phyloP scores from a whole-genome alignment of 1,140 invertebrate genomes.

The Drosophila willistoni region DNA sequence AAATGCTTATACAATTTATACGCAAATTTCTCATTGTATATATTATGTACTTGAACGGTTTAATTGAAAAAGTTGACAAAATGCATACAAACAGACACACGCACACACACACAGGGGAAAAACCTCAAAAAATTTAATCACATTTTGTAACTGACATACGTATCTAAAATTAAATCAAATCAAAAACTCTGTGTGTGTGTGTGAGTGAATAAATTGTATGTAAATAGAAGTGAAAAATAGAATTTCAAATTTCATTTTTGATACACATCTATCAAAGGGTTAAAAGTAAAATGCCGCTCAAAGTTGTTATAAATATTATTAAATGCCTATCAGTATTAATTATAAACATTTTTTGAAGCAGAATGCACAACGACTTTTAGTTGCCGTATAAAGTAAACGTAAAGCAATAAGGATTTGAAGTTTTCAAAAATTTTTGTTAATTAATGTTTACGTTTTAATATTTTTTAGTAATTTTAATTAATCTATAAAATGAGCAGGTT shows the following conservation, averaged over 20 bases:
- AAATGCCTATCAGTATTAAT: constrained; percentile 24
- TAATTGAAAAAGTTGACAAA: constrained; percentile 56
- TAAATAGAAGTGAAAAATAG: constrained; percentile 9
- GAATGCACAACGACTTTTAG: not conserved
- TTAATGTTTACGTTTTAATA: too few species aligned
- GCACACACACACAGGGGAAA: not conserved
- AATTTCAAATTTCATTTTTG: constrained; percentile 33
- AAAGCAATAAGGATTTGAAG: too few species aligned
- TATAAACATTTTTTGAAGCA: not conserved
- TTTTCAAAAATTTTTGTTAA: too few species aligned
- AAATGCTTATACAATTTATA: constrained; percentile 45
- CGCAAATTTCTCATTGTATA: constrained; percentile 28
- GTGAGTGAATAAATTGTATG: constrained; percentile 15
- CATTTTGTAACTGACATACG: constrained; percentile 8
- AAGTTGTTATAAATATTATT: constrained; percentile 20
- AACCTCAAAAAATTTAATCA: not conserved
- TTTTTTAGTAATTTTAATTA: too few species aligned
- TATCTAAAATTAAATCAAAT: constrained; percentile 67
- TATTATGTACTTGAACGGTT: constrained; percentile 27
- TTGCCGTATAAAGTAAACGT: not conserved
- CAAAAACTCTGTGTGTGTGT: constrained; percentile 1
- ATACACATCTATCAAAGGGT: constrained; percentile 1
- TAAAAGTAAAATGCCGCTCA: not conserved
- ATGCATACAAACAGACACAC: too few species aligned
- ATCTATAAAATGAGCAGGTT: too few species aligned